Base-by-base conservation (phyloP, 2,888 invertebrate species). In the Sinotaia quadrata region DNA sequence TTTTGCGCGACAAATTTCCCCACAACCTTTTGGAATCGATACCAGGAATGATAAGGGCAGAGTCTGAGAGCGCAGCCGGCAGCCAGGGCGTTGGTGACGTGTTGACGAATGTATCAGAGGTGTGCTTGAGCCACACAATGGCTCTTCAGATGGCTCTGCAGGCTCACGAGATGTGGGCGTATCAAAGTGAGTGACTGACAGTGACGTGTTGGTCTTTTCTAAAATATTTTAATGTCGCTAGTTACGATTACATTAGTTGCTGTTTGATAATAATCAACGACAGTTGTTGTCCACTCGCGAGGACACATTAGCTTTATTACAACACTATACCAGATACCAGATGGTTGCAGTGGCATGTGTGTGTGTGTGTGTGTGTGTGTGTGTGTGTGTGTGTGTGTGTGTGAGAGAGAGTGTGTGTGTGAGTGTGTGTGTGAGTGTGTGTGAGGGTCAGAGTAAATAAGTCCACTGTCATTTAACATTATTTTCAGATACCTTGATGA, bases 371-470 rank as follows among this genome's bases (percentile, higher is more conserved):
- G 4, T 4, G 49, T 49, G 49, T 49, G 49, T 49, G 49, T 49
- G 49, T 49, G 49, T 49, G 49, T 49, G 49, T 49, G 49, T 49
- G 49, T 49, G 49, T 49, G 49, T 8, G 49, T 49, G 49, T 49
- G 49, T 49, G 49, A 21, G 49, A 21, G 49, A 21, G 49, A 21
- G 49, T 49, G 49, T 49, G 49, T 49, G 49, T 49, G 49, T 49
- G 49, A 27, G 31, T 27, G n/a, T 65, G 21, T 37, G 10, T 56
- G 27, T 29, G 27, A 56, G 31, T 65, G 27, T 37, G 34, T 51
- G 27, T 63, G 21, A 52, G 52, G 33, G 31, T 21, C n/a, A 2
- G 21, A 21, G 15, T 15, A 21, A 24, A 18, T 49, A 12, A 8
- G 34, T 27, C 18, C 29, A 33, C 41, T 10, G 36, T 61, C 41